phyloP scores from a whole-genome alignment of 1,140 invertebrate species.

The Brachystomella parvula region DNA sequence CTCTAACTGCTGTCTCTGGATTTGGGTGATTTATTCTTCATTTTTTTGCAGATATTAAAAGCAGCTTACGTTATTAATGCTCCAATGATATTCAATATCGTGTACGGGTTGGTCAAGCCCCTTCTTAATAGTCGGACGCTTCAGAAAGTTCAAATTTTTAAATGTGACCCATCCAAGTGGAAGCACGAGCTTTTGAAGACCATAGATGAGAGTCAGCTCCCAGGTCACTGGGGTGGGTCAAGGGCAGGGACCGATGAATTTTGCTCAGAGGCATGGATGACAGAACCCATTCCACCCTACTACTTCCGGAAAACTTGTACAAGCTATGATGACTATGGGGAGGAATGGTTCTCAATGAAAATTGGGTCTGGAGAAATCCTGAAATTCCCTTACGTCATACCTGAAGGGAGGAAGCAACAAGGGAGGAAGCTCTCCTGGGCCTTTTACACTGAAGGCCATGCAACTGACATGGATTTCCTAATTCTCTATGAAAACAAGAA shows the following conservation, averaged over 20 bases:
- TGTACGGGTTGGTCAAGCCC: slow-evolving; percentile 15
- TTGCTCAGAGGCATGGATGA: slow-evolving; percentile 4
- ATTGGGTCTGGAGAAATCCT: background rate
- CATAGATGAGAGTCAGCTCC: slow-evolving; percentile 2
- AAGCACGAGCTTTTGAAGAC: background rate
- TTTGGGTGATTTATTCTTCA: too few species aligned
- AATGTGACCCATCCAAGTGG: background rate
- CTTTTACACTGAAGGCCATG: background rate
- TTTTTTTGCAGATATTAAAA: slow-evolving; percentile 16
- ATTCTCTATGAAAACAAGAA: background rate
- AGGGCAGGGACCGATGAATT: slow-evolving; percentile 8
- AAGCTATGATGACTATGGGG: background rate
- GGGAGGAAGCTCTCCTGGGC: background rate
- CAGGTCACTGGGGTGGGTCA: slow-evolving; percentile 15
- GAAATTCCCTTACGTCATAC: background rate
- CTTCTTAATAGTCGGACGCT: slow-evolving; percentile 11
- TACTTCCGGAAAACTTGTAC: background rate
- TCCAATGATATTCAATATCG: slow-evolving; percentile 14
- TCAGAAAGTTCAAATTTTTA: slow-evolving; percentile 6
- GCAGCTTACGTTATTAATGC: slow-evolving; percentile 24
- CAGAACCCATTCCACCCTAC: background rate
- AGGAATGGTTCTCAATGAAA: slow-evolving; percentile 11
- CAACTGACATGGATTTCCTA: background rate
- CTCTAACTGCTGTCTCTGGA: too few species aligned
- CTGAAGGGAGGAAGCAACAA: background rate